These are phyloP conservation scores for Sinella curviseta DNA, from an alignment of 1,140 invertebrate species.

Conservation along the genomic window DNA sequence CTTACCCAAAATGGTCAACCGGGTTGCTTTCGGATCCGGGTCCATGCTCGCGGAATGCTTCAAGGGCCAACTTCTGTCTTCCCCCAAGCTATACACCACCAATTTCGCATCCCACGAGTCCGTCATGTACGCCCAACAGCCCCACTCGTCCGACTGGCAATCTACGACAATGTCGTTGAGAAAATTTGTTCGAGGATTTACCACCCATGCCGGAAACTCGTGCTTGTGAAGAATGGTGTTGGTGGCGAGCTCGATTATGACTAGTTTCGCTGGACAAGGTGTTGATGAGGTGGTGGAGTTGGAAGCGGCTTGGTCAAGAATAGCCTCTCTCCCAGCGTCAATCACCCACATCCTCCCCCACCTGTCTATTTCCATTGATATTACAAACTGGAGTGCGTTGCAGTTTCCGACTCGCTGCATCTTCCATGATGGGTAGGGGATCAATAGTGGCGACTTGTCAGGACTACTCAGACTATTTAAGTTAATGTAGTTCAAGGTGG, in stretches of 20 bases:
- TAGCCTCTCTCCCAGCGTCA: background rate
- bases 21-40: background rate
- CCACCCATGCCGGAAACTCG: background rate
- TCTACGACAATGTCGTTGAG: slow-evolving; percentile 10
- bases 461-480: background rate
- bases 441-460: background rate
- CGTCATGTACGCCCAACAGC: background rate
- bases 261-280: background rate
- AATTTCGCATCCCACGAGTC: background rate
- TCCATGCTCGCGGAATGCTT: background rate
- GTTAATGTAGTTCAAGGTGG: slow-evolving; percentile 59
- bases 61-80: background rate
- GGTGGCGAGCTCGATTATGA: background rate
- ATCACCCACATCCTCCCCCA: slow-evolving; percentile 15
- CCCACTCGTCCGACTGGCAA: background rate
- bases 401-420: background rate
- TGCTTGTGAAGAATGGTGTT: background rate
- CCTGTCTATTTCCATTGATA: slow-evolving; percentile 17
- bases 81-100: background rate
- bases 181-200: background rate
- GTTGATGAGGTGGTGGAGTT: no score
- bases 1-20: background rate
- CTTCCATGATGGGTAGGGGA: background rate
- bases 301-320: background rate
- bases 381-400: background rate